Evolutionary conservation across 2,888 invertebrate species (phyloP).

Genomic region (Cryptosula pallasiana): DNA sequence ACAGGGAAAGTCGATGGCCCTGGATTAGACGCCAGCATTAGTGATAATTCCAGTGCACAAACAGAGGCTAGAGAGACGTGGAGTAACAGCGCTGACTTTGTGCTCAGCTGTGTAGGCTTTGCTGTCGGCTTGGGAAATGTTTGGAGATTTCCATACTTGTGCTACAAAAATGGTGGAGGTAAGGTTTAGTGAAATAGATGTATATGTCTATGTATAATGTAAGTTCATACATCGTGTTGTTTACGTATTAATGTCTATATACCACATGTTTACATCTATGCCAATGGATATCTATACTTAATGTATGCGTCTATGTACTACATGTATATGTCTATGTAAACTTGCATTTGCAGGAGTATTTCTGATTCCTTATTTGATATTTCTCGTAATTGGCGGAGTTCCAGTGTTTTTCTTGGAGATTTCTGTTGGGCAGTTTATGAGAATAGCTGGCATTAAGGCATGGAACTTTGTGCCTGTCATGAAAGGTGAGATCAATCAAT

Average conservation of each 20-base stretch:
- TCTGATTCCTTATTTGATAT: constrained; percentile 86
- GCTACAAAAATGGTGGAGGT: constrained; percentile 22
- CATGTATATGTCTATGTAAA: no score
- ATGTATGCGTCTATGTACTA: no score
- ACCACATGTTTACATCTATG: no score
- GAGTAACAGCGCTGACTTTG: constrained; percentile 9
- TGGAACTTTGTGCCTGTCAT: constrained; percentile 77
- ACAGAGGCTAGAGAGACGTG: background rate
- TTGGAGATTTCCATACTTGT: constrained; percentile 17
- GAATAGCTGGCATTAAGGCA: constrained; percentile 84
- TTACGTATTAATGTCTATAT: no score
- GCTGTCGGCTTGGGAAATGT: constrained; percentile 9
- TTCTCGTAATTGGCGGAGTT: constrained; percentile 80
- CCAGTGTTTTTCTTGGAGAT: constrained; percentile 90
- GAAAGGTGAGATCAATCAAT: no score
- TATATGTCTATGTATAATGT: no score
- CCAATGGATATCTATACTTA: no score
- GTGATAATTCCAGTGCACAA: background rate
- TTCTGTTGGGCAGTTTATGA: constrained; percentile 84
- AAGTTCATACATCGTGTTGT: no score
- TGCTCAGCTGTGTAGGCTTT: background rate
- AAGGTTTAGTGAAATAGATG: no score
- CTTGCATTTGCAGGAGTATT: constrained; percentile 63
- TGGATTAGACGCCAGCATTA: background rate
- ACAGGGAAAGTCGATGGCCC: background rate